Percentiles rank a stretch among this genome's conserved stretches.
Conservation (phyloP, 2,888 invertebrate genomes). For the Drosophila multiciliata region DNA sequence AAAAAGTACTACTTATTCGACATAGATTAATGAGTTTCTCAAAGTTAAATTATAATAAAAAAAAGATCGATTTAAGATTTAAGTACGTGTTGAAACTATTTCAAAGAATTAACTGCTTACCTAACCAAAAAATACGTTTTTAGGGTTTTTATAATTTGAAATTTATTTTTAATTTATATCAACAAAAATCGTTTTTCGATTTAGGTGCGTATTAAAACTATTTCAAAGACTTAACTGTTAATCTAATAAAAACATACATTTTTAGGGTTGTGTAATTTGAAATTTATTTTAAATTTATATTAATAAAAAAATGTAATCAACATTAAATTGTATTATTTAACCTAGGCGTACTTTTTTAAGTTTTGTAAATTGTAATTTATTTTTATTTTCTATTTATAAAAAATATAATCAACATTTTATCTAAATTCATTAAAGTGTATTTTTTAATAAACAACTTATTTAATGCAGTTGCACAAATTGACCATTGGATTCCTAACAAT, state of each 20-base stretch:
- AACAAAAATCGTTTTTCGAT: too few species aligned
- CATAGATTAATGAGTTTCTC: neutral
- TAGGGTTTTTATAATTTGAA: fast-evolving
- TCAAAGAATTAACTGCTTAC: neutral
- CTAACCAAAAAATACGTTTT: neutral
- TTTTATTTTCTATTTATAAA: neutral
- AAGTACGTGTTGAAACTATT: neutral
- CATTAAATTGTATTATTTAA: neutral
- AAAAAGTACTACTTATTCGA: neutral
- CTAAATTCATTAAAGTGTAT: neutral
- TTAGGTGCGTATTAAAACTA: neutral
- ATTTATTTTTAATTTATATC: neutral
- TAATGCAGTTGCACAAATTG: neutral
- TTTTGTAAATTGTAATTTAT: fast-evolving
- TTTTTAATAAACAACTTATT: neutral
- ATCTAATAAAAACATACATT: neutral
- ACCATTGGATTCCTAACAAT: neutral
- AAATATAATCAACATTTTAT: neutral
- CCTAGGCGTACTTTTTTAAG: neutral
- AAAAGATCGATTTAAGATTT: neutral
- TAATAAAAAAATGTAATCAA: too few species aligned
- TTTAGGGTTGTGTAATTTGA: fast-evolving
- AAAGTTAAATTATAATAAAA: neutral
- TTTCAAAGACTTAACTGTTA: neutral
- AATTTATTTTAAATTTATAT: neutral